phyloP scores from a whole-genome alignment of 2,113 vertebrate genomes.

The Calonectris borealis region DNA sequence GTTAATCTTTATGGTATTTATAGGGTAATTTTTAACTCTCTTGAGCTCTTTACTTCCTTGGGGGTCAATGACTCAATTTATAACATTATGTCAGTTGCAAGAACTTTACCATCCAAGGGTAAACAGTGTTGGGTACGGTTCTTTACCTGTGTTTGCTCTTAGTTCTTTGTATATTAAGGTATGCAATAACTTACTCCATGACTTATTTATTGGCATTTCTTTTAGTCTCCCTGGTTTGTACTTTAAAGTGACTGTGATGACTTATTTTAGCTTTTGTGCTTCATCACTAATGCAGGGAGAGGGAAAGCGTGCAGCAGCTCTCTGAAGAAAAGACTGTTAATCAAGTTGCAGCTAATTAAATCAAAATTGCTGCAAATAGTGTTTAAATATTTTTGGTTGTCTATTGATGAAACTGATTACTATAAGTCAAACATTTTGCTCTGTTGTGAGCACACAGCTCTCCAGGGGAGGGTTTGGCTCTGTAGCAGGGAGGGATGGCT shows the following conservation, averaged over 20 bases:
- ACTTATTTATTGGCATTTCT: not conserved
- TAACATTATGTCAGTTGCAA: conserved; percentile 32
- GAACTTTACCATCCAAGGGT: conserved; percentile 32
- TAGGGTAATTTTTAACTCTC: conserved; percentile 67
- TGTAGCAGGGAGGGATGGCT: not conserved
- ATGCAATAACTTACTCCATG: not conserved
- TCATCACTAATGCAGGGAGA: not conserved
- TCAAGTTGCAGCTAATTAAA: not conserved
- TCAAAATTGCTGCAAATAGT: not conserved
- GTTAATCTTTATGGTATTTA: conserved; percentile 72
- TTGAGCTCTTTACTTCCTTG: conserved; percentile 19
- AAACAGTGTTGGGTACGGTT: conserved; percentile 10
- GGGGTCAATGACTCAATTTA: conserved; percentile 45
- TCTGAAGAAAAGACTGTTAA: not conserved
- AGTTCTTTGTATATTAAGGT: not conserved
- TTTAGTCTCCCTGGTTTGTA: not conserved
- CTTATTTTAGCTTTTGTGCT: not conserved
- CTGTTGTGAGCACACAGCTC: not conserved
- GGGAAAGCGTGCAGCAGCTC: not conserved
- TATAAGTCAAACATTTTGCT: not conserved
- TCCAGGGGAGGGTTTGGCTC: not conserved
- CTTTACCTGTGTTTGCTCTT: conserved; percentile 48
- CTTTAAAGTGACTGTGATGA: not conserved
- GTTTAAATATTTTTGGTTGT: not conserved
- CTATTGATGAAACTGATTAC: not conserved